Evolutionary conservation across 2,113 vertebrate species (phyloP).

Genomic region (Axis porcinus): DNA sequence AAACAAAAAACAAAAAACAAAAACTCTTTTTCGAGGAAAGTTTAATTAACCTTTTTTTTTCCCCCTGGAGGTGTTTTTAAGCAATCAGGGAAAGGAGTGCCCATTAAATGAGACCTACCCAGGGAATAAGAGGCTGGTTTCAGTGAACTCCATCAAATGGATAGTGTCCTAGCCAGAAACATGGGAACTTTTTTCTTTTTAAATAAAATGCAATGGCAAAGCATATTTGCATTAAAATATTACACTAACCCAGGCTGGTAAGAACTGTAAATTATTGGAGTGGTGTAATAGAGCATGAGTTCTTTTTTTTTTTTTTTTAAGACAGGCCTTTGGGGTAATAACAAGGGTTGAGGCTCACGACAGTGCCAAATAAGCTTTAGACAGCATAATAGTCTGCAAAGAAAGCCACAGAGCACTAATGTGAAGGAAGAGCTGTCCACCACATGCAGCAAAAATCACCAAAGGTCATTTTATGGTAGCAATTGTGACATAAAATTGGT

Average conservation of each 20-base stretch:
- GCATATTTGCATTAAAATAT: conserved; percentile 85
- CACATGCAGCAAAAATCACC: conserved; percentile 90
- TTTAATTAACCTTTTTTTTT: conserved; percentile 47
- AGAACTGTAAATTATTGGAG: conserved; percentile 83
- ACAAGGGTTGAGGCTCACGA: conserved; percentile 87
- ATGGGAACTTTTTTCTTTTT: conserved; percentile 68
- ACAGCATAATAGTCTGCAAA: conserved; percentile 89
- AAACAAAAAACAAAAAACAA: neutral
- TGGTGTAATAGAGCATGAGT: conserved; percentile 82
- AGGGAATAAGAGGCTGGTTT: conserved; percentile 61
- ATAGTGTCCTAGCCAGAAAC: conserved; percentile 66
- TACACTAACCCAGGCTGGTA: conserved; percentile 79
- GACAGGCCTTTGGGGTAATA: conserved; percentile 88
- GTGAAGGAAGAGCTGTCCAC: conserved; percentile 89
- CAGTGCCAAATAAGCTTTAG: conserved; percentile 88
- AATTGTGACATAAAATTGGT: conserved; percentile 91
- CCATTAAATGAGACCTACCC: conserved; percentile 38
- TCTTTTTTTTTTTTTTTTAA: conserved; percentile 82
- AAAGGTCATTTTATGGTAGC: conserved; percentile 92
- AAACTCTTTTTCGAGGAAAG: neutral
- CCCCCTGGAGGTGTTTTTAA: conserved; percentile 52
- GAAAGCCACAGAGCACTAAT: conserved; percentile 89
- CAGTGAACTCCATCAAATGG: conserved; percentile 49
- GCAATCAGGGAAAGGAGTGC: conserved; percentile 64
- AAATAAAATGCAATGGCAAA: conserved; percentile 73